Base-by-base conservation (phyloP, 2,888 invertebrate species). In the Pteria penguin region DNA sequence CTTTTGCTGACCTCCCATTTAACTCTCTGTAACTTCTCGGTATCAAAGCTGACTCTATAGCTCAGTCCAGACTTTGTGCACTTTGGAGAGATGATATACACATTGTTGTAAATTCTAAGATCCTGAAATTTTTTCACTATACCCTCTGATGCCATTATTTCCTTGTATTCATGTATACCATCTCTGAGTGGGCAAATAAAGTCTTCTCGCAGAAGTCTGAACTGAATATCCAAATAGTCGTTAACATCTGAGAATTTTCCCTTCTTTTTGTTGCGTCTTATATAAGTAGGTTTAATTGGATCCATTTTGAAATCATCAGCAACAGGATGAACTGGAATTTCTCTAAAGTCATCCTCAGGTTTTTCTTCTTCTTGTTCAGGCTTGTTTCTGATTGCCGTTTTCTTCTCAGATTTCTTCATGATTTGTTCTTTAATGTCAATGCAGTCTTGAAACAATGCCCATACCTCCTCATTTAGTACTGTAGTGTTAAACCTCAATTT, bases 131-230 rank as follows among this genome's bases (percentile, higher is more conserved):
- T 24, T 58, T 70, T 72, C 18, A 57, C 45, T 66, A 36, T 65
- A 22, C 58, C 66, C 24, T 36, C 26, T n/a, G 32, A 31, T 18
- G 58, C 5, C 26, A 54, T 11, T 4, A 29, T 32, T 29, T 29
- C 29, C 80, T 93, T 87, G 85, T 94, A 94, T 87, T 93, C 93
- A 82, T 90, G 89, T 89, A 96, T 94, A 79, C 95, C 96, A 86
- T 95, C 94, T 54, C 96, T 92, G 33, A 97, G 90, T 0, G 97
- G 96, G 26, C 94, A 93, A 36, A 96, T 94, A 87, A 96, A 96
- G 91, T 97, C 97, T 93, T 97, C 96, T 31, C 96, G 93, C 58
- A 97, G 89, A 36, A 97, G 93, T 29, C 95, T 94, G 87, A 96
- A 96, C 86, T 97, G 97, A 1, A 89, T 93, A 84, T 96, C 95